Conservation (phyloP, 2,888 invertebrate species). For the Cataglyphis albicans region DNA sequence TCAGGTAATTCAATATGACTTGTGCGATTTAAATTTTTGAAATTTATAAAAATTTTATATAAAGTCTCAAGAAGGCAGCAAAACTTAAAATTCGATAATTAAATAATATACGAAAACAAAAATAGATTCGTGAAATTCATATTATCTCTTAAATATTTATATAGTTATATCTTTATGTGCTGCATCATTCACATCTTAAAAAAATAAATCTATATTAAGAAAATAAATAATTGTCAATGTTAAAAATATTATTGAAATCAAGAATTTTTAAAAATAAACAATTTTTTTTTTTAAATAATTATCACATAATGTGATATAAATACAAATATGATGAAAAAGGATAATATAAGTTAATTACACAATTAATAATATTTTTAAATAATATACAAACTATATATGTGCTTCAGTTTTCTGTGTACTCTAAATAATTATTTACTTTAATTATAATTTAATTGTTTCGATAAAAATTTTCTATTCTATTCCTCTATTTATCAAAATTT, state of each 20-base stretch:
- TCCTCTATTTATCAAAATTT: background rate
- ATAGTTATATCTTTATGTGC: conserved; percentile 19
- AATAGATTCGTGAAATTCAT: conserved; percentile 3
- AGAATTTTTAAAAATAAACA: background rate
- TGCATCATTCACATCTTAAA: background rate
- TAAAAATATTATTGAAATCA: conserved; percentile 6
- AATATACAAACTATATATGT: conserved; percentile 2
- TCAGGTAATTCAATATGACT: conserved; percentile 23
- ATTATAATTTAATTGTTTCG: background rate
- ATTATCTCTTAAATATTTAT: conserved; percentile 19
- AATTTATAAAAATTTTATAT: background rate
- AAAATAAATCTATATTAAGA: too few species aligned
- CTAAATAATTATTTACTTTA: background rate
- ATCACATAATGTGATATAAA: conserved; percentile 1
- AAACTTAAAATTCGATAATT: conserved; percentile 6
- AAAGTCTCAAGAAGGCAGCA: background rate
- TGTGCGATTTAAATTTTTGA: conserved; percentile 20
- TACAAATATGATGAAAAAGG: background rate
- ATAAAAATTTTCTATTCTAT: background rate
- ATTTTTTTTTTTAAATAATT: background rate
- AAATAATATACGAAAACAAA: background rate
- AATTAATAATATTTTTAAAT: conserved; percentile 16
- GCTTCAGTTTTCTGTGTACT: background rate
- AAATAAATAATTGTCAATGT: conserved; percentile 6
- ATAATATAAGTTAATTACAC: background rate